These are phyloP conservation scores for Clostera curtula DNA, from an alignment of 2,888 invertebrate genomes.

Conservation along the genomic window DNA sequence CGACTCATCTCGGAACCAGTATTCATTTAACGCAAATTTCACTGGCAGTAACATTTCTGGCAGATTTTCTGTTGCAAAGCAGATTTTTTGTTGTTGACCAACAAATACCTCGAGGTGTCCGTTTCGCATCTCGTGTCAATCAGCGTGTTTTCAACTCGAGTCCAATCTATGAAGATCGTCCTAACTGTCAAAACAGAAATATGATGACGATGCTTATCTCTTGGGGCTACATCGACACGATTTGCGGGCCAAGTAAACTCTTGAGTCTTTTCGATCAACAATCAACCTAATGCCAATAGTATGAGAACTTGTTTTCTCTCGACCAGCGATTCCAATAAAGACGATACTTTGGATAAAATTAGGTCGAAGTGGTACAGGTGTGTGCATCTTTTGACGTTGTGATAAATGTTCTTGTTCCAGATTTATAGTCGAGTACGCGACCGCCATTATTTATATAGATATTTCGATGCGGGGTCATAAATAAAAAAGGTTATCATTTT, in stretches of 20 bases:
- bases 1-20: too few species aligned
- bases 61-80: too few species aligned
- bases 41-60: too few species aligned
- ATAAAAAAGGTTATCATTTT: slow-evolving; percentile 17
- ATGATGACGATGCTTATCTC: slow-evolving; percentile 41
- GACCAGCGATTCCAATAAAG: slow-evolving; percentile 7
- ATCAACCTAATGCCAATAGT: slow-evolving; percentile 10
- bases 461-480: slow-evolving; percentile 26
- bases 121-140: too few species aligned
- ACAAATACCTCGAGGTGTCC: too few species aligned
- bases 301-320: slow-evolving; percentile 16
- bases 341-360: slow-evolving; percentile 29
- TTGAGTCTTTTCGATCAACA: slow-evolving; percentile 6
- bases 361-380: slow-evolving; percentile 40
- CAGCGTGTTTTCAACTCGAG: too few species aligned
- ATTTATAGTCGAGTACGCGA: slow-evolving; percentile 27
- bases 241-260: slow-evolving; percentile 20
- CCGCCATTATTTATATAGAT: slow-evolving; percentile 34
- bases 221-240: slow-evolving; percentile 23
- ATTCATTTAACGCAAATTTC: too few species aligned
- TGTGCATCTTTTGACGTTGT: slow-evolving; percentile 42
- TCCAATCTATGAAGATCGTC: too few species aligned
- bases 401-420: slow-evolving; percentile 36
- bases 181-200: slow-evolving; percentile 40
- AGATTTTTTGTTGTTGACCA: too few species aligned